A percentile compares a stretch with the other conserved stretches of the same genome.
These are phyloP conservation scores for Gopherus flavomarginatus DNA, from an alignment of 2,113 vertebrate species.

Conservation along the genomic window DNA sequence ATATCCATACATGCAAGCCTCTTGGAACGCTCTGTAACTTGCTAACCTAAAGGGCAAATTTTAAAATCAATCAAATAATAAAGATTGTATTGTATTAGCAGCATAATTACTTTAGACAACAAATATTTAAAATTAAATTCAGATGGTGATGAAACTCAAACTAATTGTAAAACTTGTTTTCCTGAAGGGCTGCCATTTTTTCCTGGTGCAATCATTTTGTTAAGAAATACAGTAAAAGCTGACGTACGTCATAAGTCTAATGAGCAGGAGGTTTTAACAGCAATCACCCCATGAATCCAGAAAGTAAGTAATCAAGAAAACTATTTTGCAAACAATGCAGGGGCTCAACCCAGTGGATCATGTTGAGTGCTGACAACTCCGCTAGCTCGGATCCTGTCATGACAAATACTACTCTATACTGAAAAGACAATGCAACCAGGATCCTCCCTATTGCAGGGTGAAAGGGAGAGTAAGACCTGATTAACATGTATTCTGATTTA, in stretches of 20 bases:
- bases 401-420: not conserved
- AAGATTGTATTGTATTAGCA: not conserved
- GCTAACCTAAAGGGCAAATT: conserved; percentile 17
- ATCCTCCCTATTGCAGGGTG: not conserved
- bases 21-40: not conserved
- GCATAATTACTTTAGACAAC: conserved; percentile 27
- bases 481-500: not conserved
- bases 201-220: not conserved
- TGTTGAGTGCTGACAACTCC: not conserved
- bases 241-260: not conserved
- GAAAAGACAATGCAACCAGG: not conserved
- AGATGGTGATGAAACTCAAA: not conserved
- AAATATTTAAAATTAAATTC: conserved; percentile 62
- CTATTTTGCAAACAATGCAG: not conserved
- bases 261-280: not conserved
- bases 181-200: not conserved
- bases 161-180: not conserved
- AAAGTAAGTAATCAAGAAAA: not conserved
- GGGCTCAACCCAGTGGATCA: not conserved
- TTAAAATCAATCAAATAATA: conserved; percentile 51
- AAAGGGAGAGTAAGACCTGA: not conserved
- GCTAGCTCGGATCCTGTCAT: not conserved
- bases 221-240: not conserved
- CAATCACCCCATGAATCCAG: not conserved
- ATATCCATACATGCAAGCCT: not conserved